A percentile compares a stretch with the other conserved stretches of the same genome.
Conservation (phyloP, 92 coral and sea anemone genomes). For the Umimayanthus chanpuru region DNA sequence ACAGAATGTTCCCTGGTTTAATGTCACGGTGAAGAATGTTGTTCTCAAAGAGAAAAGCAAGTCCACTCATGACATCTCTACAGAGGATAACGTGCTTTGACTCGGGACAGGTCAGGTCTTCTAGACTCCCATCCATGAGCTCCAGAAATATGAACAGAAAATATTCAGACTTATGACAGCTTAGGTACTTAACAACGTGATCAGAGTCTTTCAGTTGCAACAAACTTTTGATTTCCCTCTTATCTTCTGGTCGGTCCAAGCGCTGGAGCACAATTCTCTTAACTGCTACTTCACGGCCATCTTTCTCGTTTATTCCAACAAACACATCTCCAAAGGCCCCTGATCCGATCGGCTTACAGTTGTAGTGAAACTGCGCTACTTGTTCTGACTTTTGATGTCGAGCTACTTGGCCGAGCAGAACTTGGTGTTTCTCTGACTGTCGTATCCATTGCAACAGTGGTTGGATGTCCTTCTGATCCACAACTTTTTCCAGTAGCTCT, state of each 20-base stretch:
- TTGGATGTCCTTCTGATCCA: not conserved
- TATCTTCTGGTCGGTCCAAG: constrained; percentile 1
- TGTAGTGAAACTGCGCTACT: not conserved
- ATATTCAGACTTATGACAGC: not conserved
- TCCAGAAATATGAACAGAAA: not conserved
- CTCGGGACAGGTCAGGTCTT: not conserved
- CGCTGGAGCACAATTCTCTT: not conserved
- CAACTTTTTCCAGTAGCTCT: not conserved
- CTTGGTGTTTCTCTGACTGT: not conserved
- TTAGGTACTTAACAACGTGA: not conserved
- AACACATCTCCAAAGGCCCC: not conserved
- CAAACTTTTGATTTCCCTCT: not conserved
- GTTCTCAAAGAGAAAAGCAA: not conserved
- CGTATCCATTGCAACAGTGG: not conserved
- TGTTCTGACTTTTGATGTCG: not conserved
- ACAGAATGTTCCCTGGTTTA: no score
- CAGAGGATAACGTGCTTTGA: not conserved
- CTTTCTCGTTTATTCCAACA: not conserved
- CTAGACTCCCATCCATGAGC: not conserved
- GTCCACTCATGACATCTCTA: not conserved
- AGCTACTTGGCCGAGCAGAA: constrained; percentile 9
- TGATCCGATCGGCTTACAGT: not conserved
- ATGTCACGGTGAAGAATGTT: no score
- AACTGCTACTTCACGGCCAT: not conserved
- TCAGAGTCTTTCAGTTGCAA: not conserved